Evolutionary conservation across 2,113 vertebrate species (phyloP).

Genomic region (Strix aluco): DNA sequence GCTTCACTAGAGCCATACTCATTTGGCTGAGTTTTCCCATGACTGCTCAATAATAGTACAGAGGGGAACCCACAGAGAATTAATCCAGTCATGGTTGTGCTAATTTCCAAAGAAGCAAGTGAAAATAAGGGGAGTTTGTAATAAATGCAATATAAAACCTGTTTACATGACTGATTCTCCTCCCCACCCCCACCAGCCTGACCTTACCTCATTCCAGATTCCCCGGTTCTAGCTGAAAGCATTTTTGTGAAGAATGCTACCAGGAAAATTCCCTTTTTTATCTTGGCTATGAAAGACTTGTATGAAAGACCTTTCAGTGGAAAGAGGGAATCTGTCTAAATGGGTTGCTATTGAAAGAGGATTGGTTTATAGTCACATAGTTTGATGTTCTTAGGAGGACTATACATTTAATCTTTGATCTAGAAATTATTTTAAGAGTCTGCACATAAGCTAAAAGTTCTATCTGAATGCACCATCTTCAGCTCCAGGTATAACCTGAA

Average conservation of each 20-base stretch:
- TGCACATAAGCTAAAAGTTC: not conserved
- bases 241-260: slow-evolving; percentile 44
- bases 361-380: not conserved
- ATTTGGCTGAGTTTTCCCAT: slow-evolving; percentile 59
- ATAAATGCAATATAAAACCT: slow-evolving; percentile 57
- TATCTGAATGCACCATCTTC: not conserved
- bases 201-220: slow-evolving; percentile 44
- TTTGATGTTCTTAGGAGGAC: not conserved
- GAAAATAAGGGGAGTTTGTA: slow-evolving; percentile 45
- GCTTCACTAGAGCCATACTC: slow-evolving; percentile 36
- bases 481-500: not conserved
- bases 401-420: slow-evolving; percentile 19
- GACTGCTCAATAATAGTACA: slow-evolving; percentile 64
- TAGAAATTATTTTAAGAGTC: not conserved
- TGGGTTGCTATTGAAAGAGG: not conserved
- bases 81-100: slow-evolving; percentile 56
- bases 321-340: slow-evolving; percentile 12
- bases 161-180: slow-evolving; percentile 37
- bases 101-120: slow-evolving; percentile 45
- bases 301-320: slow-evolving; percentile 16
- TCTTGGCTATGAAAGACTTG: not conserved
- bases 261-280: slow-evolving; percentile 39
- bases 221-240: slow-evolving; percentile 26
- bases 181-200: not conserved
- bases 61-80: slow-evolving; percentile 53